These are phyloP conservation scores for Zapus hudsonius DNA, from an alignment of 2,113 vertebrate species.

Conservation along the genomic window DNA sequence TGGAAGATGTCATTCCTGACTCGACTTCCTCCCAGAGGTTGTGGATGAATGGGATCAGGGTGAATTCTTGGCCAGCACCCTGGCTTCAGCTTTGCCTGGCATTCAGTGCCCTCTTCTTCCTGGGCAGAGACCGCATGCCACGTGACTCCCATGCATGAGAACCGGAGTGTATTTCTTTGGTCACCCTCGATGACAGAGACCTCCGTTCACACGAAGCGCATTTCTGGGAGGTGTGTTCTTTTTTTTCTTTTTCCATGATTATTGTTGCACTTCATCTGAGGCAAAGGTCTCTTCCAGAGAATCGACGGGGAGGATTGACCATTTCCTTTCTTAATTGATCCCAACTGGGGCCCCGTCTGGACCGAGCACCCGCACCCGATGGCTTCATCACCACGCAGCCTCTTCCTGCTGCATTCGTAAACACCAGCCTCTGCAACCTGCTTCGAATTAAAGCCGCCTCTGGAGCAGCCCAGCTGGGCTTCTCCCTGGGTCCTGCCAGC, in stretches of 20 bases:
- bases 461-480: constrained; percentile 88
- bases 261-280: constrained; percentile 81
- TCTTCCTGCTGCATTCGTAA: constrained; percentile 86
- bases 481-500: constrained; percentile 87
- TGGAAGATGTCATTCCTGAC: too few relatives aligned
- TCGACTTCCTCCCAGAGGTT: neutral
- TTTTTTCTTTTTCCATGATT: constrained; percentile 46
- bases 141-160: neutral
- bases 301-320: constrained; percentile 84
- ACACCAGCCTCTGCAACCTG: constrained; percentile 84
- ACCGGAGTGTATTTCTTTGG: neutral
- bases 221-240: neutral
- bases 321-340: constrained; percentile 89
- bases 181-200: neutral
- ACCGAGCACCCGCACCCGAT: constrained; percentile 78
- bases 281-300: constrained; percentile 84
- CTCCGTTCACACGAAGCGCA: neutral
- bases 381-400: constrained; percentile 80
- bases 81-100: neutral
- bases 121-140: neutral
- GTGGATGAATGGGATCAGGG: rapidly evolving
- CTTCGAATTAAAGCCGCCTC: constrained; percentile 86
- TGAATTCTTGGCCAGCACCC: neutral
- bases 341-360: constrained; percentile 84
- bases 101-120: neutral